These are phyloP conservation scores for Zaprionus vittiger DNA, from an alignment of 1,140 invertebrate genomes.

Conservation along the genomic window DNA sequence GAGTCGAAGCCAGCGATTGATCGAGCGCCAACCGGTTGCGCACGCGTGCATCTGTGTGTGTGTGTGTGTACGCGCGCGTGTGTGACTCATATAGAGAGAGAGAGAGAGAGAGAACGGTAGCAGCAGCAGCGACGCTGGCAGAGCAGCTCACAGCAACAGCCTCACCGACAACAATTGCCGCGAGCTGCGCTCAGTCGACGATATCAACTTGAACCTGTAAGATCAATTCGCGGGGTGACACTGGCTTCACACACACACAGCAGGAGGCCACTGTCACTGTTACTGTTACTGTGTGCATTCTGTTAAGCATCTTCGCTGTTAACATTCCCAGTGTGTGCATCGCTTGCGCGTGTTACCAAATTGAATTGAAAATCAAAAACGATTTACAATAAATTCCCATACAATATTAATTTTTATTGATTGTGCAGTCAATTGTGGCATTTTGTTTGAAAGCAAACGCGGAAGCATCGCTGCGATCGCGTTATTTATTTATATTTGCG, in stretches of 20 bases:
- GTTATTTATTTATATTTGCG: slow-evolving; percentile 17
- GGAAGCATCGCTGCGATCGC: slow-evolving; percentile 20
- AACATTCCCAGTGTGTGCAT: background rate
- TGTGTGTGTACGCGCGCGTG: slow-evolving; percentile 13
- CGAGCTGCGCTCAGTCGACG: slow-evolving; percentile 65
- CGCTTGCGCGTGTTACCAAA: slow-evolving; percentile 15
- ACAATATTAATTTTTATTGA: slow-evolving; percentile 27
- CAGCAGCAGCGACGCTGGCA: background rate
- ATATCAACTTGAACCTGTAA: slow-evolving; percentile 69
- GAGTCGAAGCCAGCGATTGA: slow-evolving; percentile 52
- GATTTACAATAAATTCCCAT: slow-evolving; percentile 42
- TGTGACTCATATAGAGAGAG: slow-evolving; percentile 34
- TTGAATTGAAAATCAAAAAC: slow-evolving; percentile 49
- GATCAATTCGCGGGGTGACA: slow-evolving; percentile 66
- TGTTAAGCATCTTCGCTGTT: background rate
- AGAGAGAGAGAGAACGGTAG: background rate
- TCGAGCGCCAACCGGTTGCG: slow-evolving; percentile 34
- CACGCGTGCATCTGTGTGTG: slow-evolving; percentile 3
- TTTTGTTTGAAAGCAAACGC: slow-evolving; percentile 39
- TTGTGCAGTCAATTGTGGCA: slow-evolving; percentile 42
- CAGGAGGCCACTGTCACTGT: background rate
- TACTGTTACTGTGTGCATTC: slow-evolving; percentile 12
- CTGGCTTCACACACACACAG: too few relatives aligned
- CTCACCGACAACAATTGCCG: slow-evolving; percentile 1
- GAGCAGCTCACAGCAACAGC: slow-evolving; percentile 7